Base-by-base conservation (phyloP, 2,888 invertebrate species). In the Callinectes sapidus region DNA sequence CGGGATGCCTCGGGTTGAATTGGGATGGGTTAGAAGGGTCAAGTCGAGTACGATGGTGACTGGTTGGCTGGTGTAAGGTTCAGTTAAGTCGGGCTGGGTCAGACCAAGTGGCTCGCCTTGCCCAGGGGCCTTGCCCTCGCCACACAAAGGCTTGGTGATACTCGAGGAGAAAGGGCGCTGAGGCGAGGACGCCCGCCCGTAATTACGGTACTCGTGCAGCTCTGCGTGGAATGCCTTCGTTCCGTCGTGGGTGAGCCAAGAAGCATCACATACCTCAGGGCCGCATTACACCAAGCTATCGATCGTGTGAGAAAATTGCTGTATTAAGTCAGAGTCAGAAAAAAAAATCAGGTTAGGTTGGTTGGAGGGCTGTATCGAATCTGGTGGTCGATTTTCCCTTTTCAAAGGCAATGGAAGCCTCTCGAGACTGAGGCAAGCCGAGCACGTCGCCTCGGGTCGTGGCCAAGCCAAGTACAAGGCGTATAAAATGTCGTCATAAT, bases 61-160 rank as follows among this genome's bases (percentile, higher is more conserved):
- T 32, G 81, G 35, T 35, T 14, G 35, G 81, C 32, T 35, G 35
- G 81, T 35, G 81, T 35, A 81, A 35, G 81, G 81, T 81, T 16
- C 16, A 35, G 81, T 81, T 35, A n/a, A 81, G 32, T 81, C 81
- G 35, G 32, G 81, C 81, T 81, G 81, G 35, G 35, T 81, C 81
- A 81, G 81, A 35, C 81, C 81, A n/a, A 35, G 81, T 81, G 81
- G 81, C 81, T 81, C 81, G 35, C 81, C 81, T 81, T 81, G 81
- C 81, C 81, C 81, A 71, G 71, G 71, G 28, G 35, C 81, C 81
- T 81, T 81, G 81, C 81, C 81, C 81, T 81, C 81, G 18, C 81
- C 81, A 35, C 81, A 81, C 81, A 81, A 81, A 81, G 81, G 35
- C 81, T 35, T 35, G 81, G 81, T 81, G 81, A 35, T 81, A 81